Evolutionary conservation across 2,888 invertebrate genomes (phyloP).

Genomic region (Cataglyphis rosenhaueri): DNA sequence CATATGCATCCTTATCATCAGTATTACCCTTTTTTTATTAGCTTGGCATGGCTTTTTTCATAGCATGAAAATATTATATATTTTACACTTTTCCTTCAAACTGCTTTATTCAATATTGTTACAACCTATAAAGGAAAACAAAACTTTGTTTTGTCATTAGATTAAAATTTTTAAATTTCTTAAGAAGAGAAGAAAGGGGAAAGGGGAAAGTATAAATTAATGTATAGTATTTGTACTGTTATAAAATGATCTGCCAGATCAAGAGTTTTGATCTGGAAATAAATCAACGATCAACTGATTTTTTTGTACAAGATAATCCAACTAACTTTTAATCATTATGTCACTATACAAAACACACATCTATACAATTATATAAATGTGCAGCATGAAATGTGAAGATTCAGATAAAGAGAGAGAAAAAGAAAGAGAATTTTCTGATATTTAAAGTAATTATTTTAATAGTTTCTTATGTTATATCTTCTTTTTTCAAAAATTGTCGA

Average conservation of each 20-base stretch:
- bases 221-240: background rate
- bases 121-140: background rate
- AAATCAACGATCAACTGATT: background rate
- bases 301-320: background rate
- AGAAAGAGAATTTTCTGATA: background rate
- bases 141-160: conserved; percentile 9
- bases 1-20: background rate
- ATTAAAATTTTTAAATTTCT: background rate
- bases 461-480: background rate
- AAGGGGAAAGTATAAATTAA: background rate
- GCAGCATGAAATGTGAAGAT: conserved; percentile 26
- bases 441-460: background rate
- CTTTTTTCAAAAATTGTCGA: background rate
- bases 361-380: background rate
- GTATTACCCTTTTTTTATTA: background rate
- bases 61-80: conserved; percentile 1
- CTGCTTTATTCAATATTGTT: background rate
- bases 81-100: background rate
- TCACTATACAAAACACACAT: background rate
- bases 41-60: conserved; percentile 31
- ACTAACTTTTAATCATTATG: background rate
- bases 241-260: background rate
- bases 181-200: background rate
- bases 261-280: background rate
- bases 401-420: background rate